These are phyloP conservation scores for Barbus barbus DNA, from an alignment of 2,113 vertebrate species.

Conservation along the genomic window DNA sequence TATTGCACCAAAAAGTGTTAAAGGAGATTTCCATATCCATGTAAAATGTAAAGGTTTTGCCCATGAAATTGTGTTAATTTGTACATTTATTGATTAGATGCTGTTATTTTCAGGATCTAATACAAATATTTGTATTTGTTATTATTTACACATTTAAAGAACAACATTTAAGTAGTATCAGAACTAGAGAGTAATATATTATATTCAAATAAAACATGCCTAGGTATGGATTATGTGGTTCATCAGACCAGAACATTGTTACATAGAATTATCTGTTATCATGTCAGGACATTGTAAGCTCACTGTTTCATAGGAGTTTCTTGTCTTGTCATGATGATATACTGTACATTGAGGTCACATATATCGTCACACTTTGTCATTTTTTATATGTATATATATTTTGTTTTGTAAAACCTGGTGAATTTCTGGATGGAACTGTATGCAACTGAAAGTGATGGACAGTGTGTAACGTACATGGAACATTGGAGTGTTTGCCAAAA, in stretches of 20 bases:
- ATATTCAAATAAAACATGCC: not conserved
- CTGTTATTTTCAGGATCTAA: no score
- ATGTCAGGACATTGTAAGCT: constrained; percentile 23
- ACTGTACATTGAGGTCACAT: not conserved
- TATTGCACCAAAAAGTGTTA: not conserved
- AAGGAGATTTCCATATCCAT: not conserved
- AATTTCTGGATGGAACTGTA: not conserved
- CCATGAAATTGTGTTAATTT: constrained; percentile 11
- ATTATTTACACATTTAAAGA: not conserved
- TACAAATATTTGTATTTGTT: not conserved
- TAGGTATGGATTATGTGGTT: not conserved
- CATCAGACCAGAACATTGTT: not conserved
- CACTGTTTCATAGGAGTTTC: not conserved
- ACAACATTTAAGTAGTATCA: not conserved
- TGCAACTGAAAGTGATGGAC: not conserved
- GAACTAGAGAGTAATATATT: not conserved
- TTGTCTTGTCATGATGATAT: not conserved
- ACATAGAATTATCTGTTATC: constrained; percentile 22
- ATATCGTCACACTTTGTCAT: not conserved
- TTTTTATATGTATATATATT: not conserved
- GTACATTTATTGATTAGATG: constrained; percentile 12
- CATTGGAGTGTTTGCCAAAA: not conserved
- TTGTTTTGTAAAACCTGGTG: not conserved
- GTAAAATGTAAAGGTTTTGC: not conserved
- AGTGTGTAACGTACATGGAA: not conserved